Base-by-base conservation (phyloP, 2,888 invertebrate species). In the Nowickia ferox region DNA sequence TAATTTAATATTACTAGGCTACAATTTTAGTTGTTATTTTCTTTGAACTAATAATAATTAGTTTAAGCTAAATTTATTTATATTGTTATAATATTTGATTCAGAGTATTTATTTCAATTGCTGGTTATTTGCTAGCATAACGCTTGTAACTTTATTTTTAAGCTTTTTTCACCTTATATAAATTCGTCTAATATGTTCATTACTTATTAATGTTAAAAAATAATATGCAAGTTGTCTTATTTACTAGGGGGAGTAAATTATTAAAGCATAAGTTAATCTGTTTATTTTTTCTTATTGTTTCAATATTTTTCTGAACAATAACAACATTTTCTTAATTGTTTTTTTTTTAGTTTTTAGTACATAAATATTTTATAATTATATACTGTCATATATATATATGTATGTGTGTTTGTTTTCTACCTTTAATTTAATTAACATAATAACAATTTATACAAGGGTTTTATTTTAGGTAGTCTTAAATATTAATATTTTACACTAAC, bases 171-270 rank as follows among this genome's bases (percentile, higher is more conserved):
- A 76, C 84, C 74, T 71, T 78, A 84, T 87, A 87, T 87, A 87
- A 86, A 86, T 86, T 86, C 83, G 83, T 83, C 83, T 83, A 86
- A 83, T 76, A 79, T 63, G 63, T 82, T 76, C 46, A 87, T 68
- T 84, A 83, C 40, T 55, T 74, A 84, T 69, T 57, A 59, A 77
- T 66, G 81, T 68, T 83, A 83, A 71, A 87, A 79, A 53, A n/a
- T 74, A 38, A 84, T 88, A 84, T 88, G 88, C 86, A 84, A 78
- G 77, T 66, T 81, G 19, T 66, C 59, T 22, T 61, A 55, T 81
- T 68, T 61, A 77, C 30, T 51, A 61, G 42, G 42, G 30, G 17
- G 57, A 22, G 13, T 83, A 51, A 30, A 51, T 66, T 22, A 74
- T 84, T 84, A 84, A 84, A 84, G 83, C 83, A 77, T 66, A 72